Percentiles rank a stretch among this genome's conserved stretches.
phyloP scores from a whole-genome alignment of 2,797 vertebrate genomes.

The Cyprinella venusta region DNA sequence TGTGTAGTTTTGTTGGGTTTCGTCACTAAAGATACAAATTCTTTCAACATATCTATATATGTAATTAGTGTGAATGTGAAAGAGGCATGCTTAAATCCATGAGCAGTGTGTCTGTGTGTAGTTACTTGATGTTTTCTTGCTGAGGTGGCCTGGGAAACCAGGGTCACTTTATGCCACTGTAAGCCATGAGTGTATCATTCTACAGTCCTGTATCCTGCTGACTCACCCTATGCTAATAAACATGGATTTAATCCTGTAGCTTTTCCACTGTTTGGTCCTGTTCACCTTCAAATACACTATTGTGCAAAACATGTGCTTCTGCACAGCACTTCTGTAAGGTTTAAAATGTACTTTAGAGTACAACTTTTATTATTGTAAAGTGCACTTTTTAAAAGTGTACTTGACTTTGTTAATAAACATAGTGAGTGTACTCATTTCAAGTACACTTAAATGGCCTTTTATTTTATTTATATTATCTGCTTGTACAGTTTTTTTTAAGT shows the following conservation, averaged over 20 bases:
- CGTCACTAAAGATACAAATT: constrained; percentile 72
- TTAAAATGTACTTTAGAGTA: neutral
- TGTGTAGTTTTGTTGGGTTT: constrained; percentile 78
- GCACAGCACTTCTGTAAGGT: neutral
- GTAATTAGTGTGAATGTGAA: constrained; percentile 58
- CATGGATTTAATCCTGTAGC: constrained; percentile 42
- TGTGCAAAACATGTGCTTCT: neutral
- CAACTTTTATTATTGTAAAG: neutral
- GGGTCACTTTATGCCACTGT: constrained; percentile 45
- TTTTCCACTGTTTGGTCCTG: constrained; percentile 1
- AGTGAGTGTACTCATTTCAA: neutral
- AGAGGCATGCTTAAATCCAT: constrained; percentile 56
- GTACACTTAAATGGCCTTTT: neutral
- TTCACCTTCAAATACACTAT: neutral
- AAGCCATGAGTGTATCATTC: constrained; percentile 60
- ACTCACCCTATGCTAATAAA: constrained; percentile 61
- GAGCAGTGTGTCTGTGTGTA: constrained; percentile 51
- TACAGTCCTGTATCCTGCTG: constrained; percentile 54
- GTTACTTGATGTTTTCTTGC: constrained; percentile 54
- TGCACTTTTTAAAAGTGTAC: no score
- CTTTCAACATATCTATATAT: constrained; percentile 51
- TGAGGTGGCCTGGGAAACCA: constrained; percentile 47
- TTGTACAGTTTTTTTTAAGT: neutral
- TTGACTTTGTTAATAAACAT: neutral
- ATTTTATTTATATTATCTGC: neutral